Percentiles rank a stretch among this genome's conserved stretches.
These are phyloP conservation scores for Ispidina picta DNA, from an alignment of 2,797 vertebrate genomes.

Conservation along the genomic window DNA sequence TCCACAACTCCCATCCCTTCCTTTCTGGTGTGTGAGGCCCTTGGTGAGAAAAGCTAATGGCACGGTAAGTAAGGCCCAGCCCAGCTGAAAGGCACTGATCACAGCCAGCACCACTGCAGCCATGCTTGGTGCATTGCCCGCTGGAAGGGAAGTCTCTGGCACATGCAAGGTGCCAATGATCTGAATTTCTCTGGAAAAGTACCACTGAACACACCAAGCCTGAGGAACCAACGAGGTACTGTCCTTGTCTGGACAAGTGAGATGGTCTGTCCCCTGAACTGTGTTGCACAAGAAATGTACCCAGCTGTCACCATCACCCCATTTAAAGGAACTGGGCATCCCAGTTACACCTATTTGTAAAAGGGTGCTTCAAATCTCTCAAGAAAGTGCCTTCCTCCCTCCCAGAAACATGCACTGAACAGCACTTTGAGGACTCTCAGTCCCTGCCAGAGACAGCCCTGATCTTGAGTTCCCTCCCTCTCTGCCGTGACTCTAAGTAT, in stretches of 20 bases:
- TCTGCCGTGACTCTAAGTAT: conserved; percentile 16
- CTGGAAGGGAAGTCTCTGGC: background rate
- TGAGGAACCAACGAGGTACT: background rate
- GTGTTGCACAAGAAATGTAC: rapidly evolving
- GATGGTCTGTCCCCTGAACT: background rate
- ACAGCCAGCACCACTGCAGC: background rate
- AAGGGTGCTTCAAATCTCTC: background rate
- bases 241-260: background rate
- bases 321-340: background rate
- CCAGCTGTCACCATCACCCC: background rate
- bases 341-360: background rate
- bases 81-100: background rate
- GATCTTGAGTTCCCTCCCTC: conserved; percentile 8
- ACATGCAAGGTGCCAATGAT: background rate
- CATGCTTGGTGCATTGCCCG: background rate
- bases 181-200: background rate
- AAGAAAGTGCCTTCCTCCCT: background rate
- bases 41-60: background rate
- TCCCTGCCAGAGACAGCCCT: conserved; percentile 33
- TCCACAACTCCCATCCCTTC: background rate
- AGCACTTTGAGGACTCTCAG: background rate
- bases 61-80: background rate
- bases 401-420: background rate
- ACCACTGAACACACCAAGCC: background rate
- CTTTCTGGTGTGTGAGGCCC: background rate